Conservation (phyloP, 2,888 invertebrate genomes). For the Rhopalosiphum nymphaeae region DNA sequence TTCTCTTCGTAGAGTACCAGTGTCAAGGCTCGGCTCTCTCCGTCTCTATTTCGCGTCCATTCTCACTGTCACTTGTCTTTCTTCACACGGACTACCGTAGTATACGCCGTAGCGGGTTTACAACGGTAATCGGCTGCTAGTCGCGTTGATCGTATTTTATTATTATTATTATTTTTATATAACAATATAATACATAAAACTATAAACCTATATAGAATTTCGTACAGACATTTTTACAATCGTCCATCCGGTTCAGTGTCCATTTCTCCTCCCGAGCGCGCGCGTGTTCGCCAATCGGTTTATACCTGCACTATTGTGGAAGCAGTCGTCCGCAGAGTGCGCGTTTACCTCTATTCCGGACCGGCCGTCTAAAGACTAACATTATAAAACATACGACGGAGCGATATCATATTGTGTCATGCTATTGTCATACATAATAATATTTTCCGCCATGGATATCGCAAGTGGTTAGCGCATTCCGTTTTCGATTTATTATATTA, state of each 20-base stretch:
- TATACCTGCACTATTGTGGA: not conserved
- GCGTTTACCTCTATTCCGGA: no score
- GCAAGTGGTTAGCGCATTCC: not conserved
- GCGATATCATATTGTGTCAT: not conserved
- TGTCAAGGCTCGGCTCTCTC: slow-evolving; percentile 48
- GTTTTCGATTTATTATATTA: not conserved
- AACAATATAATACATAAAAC: not conserved
- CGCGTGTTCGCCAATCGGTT: not conserved
- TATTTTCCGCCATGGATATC: not conserved
- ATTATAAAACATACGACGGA: not conserved
- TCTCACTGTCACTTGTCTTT: not conserved
- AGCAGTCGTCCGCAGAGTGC: not conserved
- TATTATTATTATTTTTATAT: slow-evolving; percentile 3
- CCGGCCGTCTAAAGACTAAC: not conserved
- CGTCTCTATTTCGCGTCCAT: not conserved
- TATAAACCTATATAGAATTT: not conserved
- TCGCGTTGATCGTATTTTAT: not conserved
- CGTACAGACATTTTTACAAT: not conserved
- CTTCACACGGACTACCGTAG: not conserved
- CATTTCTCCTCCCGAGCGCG: not conserved
- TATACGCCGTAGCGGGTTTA: not conserved
- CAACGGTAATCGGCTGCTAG: not conserved
- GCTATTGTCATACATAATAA: not conserved
- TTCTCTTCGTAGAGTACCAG: not conserved
- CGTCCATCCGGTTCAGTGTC: not conserved